Evolutionary conservation across 2,888 invertebrate species (phyloP).

Genomic region (Sympetrum striolatum): DNA sequence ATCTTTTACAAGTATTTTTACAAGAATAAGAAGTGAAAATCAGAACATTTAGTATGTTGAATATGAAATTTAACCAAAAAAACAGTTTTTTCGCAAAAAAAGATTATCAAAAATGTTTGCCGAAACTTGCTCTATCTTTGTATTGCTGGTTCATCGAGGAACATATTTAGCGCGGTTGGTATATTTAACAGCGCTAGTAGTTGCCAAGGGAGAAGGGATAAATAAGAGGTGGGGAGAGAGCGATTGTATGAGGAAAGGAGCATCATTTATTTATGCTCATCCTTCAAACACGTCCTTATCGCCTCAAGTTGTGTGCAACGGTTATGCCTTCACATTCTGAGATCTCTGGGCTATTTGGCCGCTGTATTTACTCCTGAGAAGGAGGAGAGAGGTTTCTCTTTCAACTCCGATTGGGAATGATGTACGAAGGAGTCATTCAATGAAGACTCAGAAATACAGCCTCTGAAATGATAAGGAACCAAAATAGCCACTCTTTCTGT

Average conservation of each 20-base stretch:
- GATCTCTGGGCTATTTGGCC: not conserved
- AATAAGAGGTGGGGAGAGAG: too few species aligned
- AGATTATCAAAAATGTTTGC: too few species aligned
- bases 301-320: not conserved
- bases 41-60: too few species aligned
- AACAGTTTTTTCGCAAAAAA: too few species aligned
- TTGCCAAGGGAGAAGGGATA: not conserved
- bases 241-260: not conserved
- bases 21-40: too few species aligned
- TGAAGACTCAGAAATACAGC: not conserved
- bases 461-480: not conserved
- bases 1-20: too few species aligned
- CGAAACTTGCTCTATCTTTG: not conserved
- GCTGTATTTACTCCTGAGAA: not conserved
- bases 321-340: not conserved
- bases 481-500: too few species aligned
- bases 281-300: not conserved
- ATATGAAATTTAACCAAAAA: too few species aligned
- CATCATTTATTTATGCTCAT: not conserved
- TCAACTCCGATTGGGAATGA: not conserved
- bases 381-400: not conserved
- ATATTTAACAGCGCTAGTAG: not conserved
- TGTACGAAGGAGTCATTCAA: not conserved
- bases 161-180: not conserved
- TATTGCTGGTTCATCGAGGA: not conserved